Percentiles rank a stretch among this genome's conserved stretches.
phyloP scores from a whole-genome alignment of 2,113 vertebrate species.

The Columbina picui region DNA sequence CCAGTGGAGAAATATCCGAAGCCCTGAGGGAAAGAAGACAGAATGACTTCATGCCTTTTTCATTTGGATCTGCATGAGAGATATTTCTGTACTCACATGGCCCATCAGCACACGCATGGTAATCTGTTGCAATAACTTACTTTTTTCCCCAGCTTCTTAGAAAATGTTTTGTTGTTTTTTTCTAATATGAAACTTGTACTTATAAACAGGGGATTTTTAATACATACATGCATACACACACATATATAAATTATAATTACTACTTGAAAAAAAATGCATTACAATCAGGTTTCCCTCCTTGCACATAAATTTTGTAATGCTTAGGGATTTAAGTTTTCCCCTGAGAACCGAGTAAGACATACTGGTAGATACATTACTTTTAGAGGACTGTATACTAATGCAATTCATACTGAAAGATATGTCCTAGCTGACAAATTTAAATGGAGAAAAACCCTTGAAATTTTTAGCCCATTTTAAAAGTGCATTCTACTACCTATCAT shows the following conservation, averaged over 20 bases:
- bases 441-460: background rate
- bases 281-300: background rate
- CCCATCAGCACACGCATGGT: background rate
- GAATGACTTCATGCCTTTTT: background rate
- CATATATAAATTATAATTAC: background rate
- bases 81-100: background rate
- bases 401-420: background rate
- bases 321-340: background rate
- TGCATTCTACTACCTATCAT: background rate
- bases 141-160: background rate
- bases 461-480: background rate
- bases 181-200: background rate
- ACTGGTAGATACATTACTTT: background rate
- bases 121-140: background rate
- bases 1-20: background rate
- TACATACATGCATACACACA: background rate
- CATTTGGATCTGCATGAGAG: background rate
- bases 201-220: background rate
- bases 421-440: background rate
- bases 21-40: background rate
- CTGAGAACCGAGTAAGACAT: background rate
- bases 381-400: background rate
- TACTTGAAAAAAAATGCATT: background rate
- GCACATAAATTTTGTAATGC: background rate
- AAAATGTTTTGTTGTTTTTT: background rate